These are phyloP conservation scores for Andrena minutula DNA, from an alignment of 2,888 invertebrate genomes.

Conservation along the genomic window DNA sequence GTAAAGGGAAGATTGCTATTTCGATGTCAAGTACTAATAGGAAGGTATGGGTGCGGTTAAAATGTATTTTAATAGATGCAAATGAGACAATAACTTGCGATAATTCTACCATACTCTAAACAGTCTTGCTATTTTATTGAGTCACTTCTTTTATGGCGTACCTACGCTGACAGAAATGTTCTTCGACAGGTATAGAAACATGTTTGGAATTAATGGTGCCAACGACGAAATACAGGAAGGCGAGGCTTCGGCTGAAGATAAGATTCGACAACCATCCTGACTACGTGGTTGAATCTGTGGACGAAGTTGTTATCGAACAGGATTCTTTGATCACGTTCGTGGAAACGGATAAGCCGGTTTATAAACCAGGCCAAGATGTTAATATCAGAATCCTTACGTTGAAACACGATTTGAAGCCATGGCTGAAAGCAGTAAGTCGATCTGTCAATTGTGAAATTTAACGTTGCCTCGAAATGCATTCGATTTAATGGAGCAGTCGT, in stretches of 20 bases:
- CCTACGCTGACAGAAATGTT: neutral
- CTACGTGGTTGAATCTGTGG: constrained; percentile 82
- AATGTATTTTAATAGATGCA: neutral
- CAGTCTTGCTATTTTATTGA: no score
- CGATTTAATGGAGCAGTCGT: no score
- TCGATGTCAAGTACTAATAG: neutral
- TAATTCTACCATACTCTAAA: no score
- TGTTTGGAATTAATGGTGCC: constrained; percentile 80
- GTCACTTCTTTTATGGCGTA: neutral
- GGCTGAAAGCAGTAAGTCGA: constrained; percentile 85
- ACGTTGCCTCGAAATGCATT: no score
- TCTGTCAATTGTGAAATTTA: neutral
- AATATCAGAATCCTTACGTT: constrained; percentile 86
- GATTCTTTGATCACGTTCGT: constrained; percentile 86
- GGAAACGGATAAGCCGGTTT: constrained; percentile 87
- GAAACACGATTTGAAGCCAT: constrained; percentile 87
- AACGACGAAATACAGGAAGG: constrained; percentile 74
- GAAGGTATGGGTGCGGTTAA: neutral
- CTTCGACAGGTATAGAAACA: constrained; percentile 76
- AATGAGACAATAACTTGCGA: neutral
- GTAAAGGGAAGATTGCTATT: neutral
- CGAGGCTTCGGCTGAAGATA: constrained; percentile 76
- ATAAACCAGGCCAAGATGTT: constrained; percentile 87
- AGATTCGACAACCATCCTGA: constrained; percentile 83
- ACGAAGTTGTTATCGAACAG: constrained; percentile 85